Evolutionary conservation across 2,888 invertebrate species (phyloP).

Genomic region (Agrotis exclamationis): DNA sequence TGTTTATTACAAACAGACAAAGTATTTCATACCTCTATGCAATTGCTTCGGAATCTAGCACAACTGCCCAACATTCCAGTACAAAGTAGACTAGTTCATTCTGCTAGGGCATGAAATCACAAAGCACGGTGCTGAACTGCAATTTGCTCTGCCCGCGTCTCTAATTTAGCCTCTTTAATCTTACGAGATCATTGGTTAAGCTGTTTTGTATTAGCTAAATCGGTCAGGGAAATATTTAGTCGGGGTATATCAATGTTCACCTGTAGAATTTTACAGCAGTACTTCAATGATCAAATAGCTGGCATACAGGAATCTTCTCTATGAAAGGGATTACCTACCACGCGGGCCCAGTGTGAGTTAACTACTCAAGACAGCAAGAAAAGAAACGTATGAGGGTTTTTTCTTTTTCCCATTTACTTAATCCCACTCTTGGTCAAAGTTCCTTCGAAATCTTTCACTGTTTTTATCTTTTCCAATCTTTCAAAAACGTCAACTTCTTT

Average conservation of each 20-base stretch:
- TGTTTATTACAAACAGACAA: neutral
- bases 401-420: no score
- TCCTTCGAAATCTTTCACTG: no score
- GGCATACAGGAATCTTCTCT: no score
- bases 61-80: constrained; percentile 50
- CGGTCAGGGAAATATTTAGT: neutral
- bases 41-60: constrained; percentile 49
- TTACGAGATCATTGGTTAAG: constrained; percentile 37
- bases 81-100: constrained; percentile 56
- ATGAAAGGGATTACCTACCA: no score
- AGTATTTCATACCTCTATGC: constrained; percentile 23
- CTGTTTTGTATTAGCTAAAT: constrained; percentile 7
- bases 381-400: neutral
- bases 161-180: constrained; percentile 51
- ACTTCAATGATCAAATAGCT: no score
- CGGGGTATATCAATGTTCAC: neutral
- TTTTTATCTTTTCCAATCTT: no score
- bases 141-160: constrained; percentile 50
- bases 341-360: no score
- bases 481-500: no score
- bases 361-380: no score
- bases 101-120: constrained; percentile 62
- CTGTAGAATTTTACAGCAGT: neutral
- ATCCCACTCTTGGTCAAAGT: no score
- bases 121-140: constrained; percentile 48